Percentiles rank a stretch among this genome's conserved stretches.
These are phyloP conservation scores for Cebidichthys violaceus DNA, from an alignment of 2,113 vertebrate species.

Conservation along the genomic window DNA sequence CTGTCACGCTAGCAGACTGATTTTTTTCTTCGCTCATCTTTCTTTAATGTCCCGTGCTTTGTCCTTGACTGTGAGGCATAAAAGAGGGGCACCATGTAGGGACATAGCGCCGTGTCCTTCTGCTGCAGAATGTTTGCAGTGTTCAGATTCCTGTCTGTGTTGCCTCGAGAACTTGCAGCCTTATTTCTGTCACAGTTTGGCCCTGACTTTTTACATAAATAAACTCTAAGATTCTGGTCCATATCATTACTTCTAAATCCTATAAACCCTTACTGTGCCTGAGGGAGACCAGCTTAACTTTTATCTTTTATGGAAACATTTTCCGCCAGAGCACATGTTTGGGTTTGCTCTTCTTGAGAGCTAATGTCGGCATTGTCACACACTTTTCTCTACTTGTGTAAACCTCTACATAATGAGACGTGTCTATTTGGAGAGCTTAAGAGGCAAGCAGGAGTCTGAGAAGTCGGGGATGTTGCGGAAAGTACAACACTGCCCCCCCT, in stretches of 20 bases:
- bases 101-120: slow-evolving; percentile 38
- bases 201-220: slow-evolving; percentile 4
- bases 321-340: slow-evolving; percentile 35
- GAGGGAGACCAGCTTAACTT: slow-evolving; percentile 18
- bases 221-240: slow-evolving; percentile 14
- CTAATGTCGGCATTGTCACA: slow-evolving; percentile 1
- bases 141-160: slow-evolving; percentile 59
- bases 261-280: slow-evolving; percentile 35
- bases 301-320: slow-evolving; percentile 35
- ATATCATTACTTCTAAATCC: slow-evolving; percentile 38
- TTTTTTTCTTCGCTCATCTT: slow-evolving; percentile 36
- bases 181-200: slow-evolving; percentile 26
- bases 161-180: slow-evolving; percentile 41
- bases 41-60: slow-evolving; percentile 57
- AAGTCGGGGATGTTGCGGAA: slow-evolving; percentile 23
- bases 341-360: slow-evolving; percentile 1
- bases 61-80: slow-evolving; percentile 44
- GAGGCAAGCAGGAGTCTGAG: slow-evolving; percentile 20
- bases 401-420: slow-evolving; percentile 9
- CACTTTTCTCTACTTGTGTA: background rate
- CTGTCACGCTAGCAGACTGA: slow-evolving; percentile 32
- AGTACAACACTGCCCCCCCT: slow-evolving; percentile 71
- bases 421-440: slow-evolving; percentile 20
- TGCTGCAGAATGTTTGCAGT: slow-evolving; percentile 59
- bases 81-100: slow-evolving; percentile 62